phyloP scores from a whole-genome alignment of 2,797 vertebrate genomes.

The Platalea minor region DNA sequence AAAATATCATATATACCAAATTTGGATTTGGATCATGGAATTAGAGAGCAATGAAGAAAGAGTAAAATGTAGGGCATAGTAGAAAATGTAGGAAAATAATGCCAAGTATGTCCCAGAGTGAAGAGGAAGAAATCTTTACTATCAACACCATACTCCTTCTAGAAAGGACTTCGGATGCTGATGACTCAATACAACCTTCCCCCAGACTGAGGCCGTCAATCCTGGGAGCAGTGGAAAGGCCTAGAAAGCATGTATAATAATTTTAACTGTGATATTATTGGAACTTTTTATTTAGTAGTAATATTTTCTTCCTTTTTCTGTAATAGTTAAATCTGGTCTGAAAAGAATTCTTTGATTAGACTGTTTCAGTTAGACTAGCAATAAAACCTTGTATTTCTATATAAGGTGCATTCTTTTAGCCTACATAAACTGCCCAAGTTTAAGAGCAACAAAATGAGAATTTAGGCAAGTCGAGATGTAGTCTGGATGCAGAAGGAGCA shows the following conservation, averaged over 20 bases:
- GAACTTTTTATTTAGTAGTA: not conserved
- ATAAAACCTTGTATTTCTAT: not conserved
- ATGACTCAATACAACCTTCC: not conserved
- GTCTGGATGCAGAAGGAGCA: not conserved
- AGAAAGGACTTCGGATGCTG: not conserved
- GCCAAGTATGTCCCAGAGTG: not conserved
- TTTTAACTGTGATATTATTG: not conserved
- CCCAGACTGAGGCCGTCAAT: rapidly evolving
- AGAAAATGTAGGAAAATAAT: not conserved
- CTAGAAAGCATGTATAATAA: not conserved
- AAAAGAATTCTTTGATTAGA: not conserved
- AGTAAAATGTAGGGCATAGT: rapidly evolving
- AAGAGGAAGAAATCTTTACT: not conserved
- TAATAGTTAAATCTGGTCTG: not conserved
- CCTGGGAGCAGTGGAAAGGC: not conserved
- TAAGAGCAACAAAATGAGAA: not conserved
- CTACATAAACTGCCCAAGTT: not conserved
- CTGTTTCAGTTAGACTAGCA: not conserved
- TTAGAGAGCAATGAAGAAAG: not conserved
- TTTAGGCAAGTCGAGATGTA: not conserved
- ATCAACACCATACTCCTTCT: not conserved
- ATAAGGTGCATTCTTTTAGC: not conserved
- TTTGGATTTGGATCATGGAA: not conserved
- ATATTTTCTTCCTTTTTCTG: not conserved
- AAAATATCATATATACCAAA: not conserved